These are phyloP conservation scores for Oryzias dopingdopingensis DNA, from an alignment of 2,797 vertebrate species.

Conservation along the genomic window DNA sequence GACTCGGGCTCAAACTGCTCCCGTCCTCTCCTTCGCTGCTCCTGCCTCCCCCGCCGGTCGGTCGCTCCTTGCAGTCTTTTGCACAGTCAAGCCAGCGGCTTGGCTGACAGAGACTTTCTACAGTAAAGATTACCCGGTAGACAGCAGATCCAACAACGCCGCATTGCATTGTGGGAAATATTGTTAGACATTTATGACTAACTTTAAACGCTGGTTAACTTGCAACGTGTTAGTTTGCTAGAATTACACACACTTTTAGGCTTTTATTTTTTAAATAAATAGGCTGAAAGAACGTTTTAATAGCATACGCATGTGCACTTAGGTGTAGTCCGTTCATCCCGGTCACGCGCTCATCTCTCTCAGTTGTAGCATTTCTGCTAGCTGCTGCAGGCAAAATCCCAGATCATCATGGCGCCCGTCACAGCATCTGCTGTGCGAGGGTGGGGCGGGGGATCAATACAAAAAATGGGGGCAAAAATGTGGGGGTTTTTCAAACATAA, in stretches of 20 bases:
- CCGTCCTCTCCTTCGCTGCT: slow-evolving; percentile 43
- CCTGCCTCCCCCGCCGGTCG: slow-evolving; percentile 69
- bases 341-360: not conserved
- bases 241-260: too few species aligned
- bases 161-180: slow-evolving; percentile 61
- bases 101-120: slow-evolving; percentile 32
- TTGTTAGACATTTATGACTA: too few species aligned
- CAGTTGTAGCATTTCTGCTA: slow-evolving; percentile 31
- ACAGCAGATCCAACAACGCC: slow-evolving; percentile 6
- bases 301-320: too few species aligned
- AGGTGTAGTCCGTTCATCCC: not conserved
- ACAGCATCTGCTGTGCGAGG: slow-evolving; percentile 76
- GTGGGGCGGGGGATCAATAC: slow-evolving; percentile 51
- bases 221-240: too few species aligned
- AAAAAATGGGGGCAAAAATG: too few species aligned
- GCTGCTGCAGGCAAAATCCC: slow-evolving; percentile 76
- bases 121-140: slow-evolving; percentile 3
- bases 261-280: too few species aligned
- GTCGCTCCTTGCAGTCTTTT: slow-evolving; percentile 62
- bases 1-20: slow-evolving; percentile 58
- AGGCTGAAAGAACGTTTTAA: too few species aligned
- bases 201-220: not conserved
- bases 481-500: not conserved
- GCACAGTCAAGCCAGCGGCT: slow-evolving; percentile 58
- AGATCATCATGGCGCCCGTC: slow-evolving; percentile 81